Evolutionary conservation across 2,113 vertebrate genomes (phyloP), one percentile per base, ranked within the genome.

Genomic region (Oenanthe oenanthe): DNA sequence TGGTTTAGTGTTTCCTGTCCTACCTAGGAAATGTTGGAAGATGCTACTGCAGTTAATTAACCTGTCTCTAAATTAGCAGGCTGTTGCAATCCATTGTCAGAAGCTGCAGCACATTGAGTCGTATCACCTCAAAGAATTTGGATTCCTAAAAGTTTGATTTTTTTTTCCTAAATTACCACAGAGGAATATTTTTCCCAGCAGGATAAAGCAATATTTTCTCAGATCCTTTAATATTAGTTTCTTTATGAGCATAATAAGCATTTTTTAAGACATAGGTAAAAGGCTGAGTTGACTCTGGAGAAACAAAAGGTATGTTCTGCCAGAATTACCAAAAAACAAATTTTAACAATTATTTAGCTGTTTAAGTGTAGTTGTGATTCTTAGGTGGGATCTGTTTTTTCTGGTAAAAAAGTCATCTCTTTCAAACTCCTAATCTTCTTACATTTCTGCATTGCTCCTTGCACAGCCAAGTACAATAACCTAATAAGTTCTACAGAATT

Each of bases 331-430:
- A 76, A 71, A 54, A 72, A 13, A 0, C 21, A 43, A 42, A 26
- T 51, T 77, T 77, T 38, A 24, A 22, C 47, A 81, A 50, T 6
- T 42, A 66, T 83, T 81, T 34, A 80, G 26, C 62, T 71, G 7
- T 66, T 42, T 22, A 84, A 68, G 17, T 53, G 13, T 43, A 74
- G 31, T 18, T 89, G 34, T 91, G 54, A 92, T 88, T 79, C 51
- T 94, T 89, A 87, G 84, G 78, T 13, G 32, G 54, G 70, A 83
- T 58, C 74, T 83, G 61, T 67, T 91, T 91, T 93, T 94, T 83
- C 61, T 85, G 36, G 20, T 79, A 45, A 82, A 62, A 62, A 95
- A 89, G 56, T 58, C 2, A 26, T 82, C 50, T 53, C 29, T 84
- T 83, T 62, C 63, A 66, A 80, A 48, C 50, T 40, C 19, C 32